A percentile compares a stretch with the other conserved stretches of the same genome.
phyloP scores from a whole-genome alignment of 2,113 vertebrate species.

The Tachuris rubrigastra region DNA sequence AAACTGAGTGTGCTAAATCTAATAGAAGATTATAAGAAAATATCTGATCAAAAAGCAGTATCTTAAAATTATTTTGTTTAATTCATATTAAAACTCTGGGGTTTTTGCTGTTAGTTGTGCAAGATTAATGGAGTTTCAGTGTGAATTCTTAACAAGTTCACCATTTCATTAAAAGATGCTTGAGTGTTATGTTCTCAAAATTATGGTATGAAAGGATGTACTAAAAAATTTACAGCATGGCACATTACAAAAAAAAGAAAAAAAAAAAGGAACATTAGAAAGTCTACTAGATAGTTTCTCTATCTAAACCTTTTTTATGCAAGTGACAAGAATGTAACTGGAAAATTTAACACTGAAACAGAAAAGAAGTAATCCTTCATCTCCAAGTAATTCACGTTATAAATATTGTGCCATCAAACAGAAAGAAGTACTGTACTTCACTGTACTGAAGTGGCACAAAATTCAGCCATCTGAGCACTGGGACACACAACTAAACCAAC shows the following conservation, averaged over 20 bases:
- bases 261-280: background rate
- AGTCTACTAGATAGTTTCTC: background rate
- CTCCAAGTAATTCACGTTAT: background rate
- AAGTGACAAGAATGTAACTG: background rate
- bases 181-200: background rate
- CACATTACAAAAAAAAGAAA: background rate
- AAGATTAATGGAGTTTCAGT: background rate
- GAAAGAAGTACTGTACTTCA: background rate
- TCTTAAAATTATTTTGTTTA: background rate
- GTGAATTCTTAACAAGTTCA: background rate
- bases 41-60: background rate
- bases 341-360: background rate
- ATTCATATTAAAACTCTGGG: background rate
- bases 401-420: background rate
- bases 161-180: background rate
- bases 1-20: background rate
- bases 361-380: background rate
- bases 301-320: background rate
- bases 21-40: background rate
- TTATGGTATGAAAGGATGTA: background rate
- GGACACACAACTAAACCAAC: background rate
- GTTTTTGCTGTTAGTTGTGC: fast-evolving
- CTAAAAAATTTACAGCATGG: background rate
- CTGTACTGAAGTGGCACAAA: background rate
- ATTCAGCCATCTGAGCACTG: background rate